These are phyloP conservation scores for Xylocopa sonorina DNA, from an alignment of 1,140 invertebrate species.

Conservation along the genomic window DNA sequence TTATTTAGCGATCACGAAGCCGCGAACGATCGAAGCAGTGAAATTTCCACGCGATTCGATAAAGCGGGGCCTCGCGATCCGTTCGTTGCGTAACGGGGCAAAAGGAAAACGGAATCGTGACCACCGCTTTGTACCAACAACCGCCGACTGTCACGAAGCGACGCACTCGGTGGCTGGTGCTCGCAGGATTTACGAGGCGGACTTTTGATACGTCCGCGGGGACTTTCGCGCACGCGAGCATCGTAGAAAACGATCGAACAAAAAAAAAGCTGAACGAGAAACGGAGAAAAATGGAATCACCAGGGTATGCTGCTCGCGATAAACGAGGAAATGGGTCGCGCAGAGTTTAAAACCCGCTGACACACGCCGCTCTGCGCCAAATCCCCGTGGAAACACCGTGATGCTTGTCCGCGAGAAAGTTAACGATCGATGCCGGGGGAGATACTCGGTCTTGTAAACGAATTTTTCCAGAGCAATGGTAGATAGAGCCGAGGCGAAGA, in stretches of 20 bases:
- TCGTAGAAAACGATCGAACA: too few species aligned
- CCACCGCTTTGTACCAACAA: neutral
- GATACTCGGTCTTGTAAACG: slow-evolving; percentile 8
- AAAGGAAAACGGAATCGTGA: slow-evolving; percentile 12
- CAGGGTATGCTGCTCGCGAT: neutral
- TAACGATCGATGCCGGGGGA: slow-evolving; percentile 15
- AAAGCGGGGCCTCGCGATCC: neutral
- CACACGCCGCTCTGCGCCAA: slow-evolving; percentile 1
- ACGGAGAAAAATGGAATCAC: slow-evolving; percentile 4
- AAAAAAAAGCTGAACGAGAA: neutral
- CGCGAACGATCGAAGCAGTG: neutral
- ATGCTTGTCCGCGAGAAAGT: slow-evolving; percentile 40
- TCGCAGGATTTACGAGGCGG: slow-evolving; percentile 1
- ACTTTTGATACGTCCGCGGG: slow-evolving; percentile 17
- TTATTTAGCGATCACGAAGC: neutral
- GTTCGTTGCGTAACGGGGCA: slow-evolving; percentile 7
- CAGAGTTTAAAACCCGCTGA: slow-evolving; percentile 12
- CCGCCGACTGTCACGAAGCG: neutral
- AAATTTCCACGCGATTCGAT: slow-evolving; percentile 4
- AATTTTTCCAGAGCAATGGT: neutral
- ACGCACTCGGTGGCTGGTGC: neutral
- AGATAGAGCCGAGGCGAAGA: too few species aligned
- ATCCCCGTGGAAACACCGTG: slow-evolving; percentile 32
- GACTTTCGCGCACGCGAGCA: slow-evolving; percentile 20
- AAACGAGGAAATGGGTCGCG: slow-evolving; percentile 32